Evolutionary conservation across 1,140 invertebrate genomes (phyloP), one percentile per base, ranked within the genome.

Genomic region (Drosophila seguyi): DNA sequence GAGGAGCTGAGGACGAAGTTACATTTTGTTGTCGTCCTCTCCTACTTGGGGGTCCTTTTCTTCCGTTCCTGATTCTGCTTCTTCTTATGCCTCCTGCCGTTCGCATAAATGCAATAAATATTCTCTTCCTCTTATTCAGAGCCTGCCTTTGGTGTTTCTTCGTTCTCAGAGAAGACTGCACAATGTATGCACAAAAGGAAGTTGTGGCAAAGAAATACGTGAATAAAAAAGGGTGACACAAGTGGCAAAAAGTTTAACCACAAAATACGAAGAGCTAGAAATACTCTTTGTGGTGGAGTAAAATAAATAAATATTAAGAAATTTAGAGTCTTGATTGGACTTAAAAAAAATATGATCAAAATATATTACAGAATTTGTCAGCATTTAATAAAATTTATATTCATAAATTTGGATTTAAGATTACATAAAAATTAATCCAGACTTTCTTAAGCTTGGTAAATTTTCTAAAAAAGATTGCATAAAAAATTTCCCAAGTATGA

Each of bases 51-150:
- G 42, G 61, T 61, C 39, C 45, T 67, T 63, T 47, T 47, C 13
- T 36, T 36, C 31, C 50, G 31, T 63, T 50, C 59, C 34, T 47
- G n/a, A n/a, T n/a, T 67, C 10, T 25, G 39, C 47, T 48, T 48
- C 53, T 36, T 34, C 20, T 6, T 52, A 7, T 60, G 47, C 36
- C 34, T 47, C 36, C 34, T 36, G 29, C 44, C 16, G 34, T 57
- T 77, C 48, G 67, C 67, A 85, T 74, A 85, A 85, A 81, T 85
- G 81, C 67, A 81, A 85, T 84, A 84, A 84, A 85, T 80, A 58
- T 81, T 74, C 77, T 68, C 58, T 60, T 61, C 65, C 52, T 56
- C 68, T 44, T 66, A 2, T 20, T 34, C 27, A 25, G 14, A 18
- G 14, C 13, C 31, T 52, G 27, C 48, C 25, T 48, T 48, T 27